phyloP scores from a whole-genome alignment of 2,888 invertebrate genomes.

The Dendrolimus houi region DNA sequence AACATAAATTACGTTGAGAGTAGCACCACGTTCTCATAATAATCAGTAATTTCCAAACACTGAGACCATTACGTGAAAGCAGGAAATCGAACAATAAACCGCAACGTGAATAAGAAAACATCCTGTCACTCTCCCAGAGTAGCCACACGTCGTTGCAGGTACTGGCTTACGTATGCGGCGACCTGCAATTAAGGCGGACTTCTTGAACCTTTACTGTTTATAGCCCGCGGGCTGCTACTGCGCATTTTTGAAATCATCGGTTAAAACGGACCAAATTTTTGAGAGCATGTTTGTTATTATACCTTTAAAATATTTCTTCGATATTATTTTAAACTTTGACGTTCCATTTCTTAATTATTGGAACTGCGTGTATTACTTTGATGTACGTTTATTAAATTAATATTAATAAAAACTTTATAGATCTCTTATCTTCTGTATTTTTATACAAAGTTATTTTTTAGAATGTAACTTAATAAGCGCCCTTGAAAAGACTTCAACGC shows the following conservation, averaged over 20 bases:
- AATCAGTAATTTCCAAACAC: too few relatives aligned
- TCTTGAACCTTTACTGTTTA: constrained; percentile 40
- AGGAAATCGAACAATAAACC: neutral
- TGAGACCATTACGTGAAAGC: neutral
- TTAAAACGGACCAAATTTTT: too few relatives aligned
- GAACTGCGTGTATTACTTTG: neutral
- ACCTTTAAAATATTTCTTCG: constrained; percentile 18
- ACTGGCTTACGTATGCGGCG: constrained; percentile 6
- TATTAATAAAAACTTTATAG: neutral
- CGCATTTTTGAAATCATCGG: constrained; percentile 35
- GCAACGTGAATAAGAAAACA: neutral
- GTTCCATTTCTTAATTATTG: neutral
- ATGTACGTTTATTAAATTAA: neutral
- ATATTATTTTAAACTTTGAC: constrained; percentile 12
- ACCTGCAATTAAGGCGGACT: constrained; percentile 44
- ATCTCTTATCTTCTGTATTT: neutral
- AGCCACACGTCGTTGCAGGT: too few relatives aligned
- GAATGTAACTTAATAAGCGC: constrained; percentile 49
- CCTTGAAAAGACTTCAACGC: constrained; percentile 73
- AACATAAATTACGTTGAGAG: too few relatives aligned
- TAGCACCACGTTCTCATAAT: too few relatives aligned
- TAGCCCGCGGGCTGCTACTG: constrained; percentile 36
- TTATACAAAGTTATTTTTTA: constrained; percentile 22
- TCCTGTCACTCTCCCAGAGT: neutral
- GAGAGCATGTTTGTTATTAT: too few relatives aligned